Conservation (phyloP, 2,888 invertebrate species). For the Hecatera dysodea region DNA sequence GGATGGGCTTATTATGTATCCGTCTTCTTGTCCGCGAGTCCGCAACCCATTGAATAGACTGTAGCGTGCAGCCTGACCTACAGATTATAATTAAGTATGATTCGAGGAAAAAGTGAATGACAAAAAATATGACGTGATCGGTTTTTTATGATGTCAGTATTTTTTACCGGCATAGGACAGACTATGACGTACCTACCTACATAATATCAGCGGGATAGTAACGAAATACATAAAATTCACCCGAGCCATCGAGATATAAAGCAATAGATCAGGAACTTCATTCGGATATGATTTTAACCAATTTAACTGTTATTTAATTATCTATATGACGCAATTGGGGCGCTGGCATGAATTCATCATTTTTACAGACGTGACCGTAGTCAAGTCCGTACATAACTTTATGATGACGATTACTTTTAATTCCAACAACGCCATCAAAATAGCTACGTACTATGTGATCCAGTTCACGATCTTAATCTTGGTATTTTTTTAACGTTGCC, state of each 20-base stretch:
- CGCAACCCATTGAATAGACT: slow-evolving; percentile 28
- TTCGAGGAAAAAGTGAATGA: slow-evolving; percentile 53
- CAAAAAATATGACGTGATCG: slow-evolving; percentile 42
- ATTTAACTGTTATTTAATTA: too few species aligned
- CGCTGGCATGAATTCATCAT: neutral
- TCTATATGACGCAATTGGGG: too few species aligned
- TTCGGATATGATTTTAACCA: too few species aligned
- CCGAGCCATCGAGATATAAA: too few species aligned
- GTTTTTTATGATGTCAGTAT: slow-evolving; percentile 18
- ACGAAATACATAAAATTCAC: too few species aligned
- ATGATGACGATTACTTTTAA: neutral
- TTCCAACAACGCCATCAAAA: neutral
- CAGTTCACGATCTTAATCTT: slow-evolving; percentile 3
- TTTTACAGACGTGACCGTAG: neutral
- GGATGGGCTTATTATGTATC: slow-evolving; percentile 45
- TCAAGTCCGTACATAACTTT: neutral
- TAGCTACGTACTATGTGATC: too few species aligned
- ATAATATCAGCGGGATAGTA: neutral
- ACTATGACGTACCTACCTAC: slow-evolving; percentile 24
- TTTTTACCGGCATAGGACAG: slow-evolving; percentile 14
- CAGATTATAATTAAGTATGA: slow-evolving; percentile 36
- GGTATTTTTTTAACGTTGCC: too few species aligned
- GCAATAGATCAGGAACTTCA: too few species aligned
- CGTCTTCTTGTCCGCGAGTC: slow-evolving; percentile 25
- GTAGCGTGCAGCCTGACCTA: slow-evolving; percentile 25